Evolutionary conservation across 2,888 invertebrate species (phyloP).

Genomic region (Mythimna albipuncta): DNA sequence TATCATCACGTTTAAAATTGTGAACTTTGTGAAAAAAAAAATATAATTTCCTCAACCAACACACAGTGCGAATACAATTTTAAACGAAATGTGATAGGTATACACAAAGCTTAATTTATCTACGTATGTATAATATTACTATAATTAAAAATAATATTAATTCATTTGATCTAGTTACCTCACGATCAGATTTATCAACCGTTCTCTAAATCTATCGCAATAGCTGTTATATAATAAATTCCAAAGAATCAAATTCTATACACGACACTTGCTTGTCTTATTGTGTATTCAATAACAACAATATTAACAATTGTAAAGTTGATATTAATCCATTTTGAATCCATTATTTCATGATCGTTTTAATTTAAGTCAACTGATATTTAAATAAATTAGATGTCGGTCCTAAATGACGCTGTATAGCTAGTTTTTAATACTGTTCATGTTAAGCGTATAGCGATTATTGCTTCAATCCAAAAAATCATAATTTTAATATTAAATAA

Average conservation of each 20-base stretch:
- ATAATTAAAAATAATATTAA: constrained; percentile 71
- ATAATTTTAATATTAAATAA: background rate
- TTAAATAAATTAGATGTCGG: constrained; percentile 25
- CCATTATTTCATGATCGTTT: constrained; percentile 25
- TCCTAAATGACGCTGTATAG: constrained; percentile 24
- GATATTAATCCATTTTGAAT: constrained; percentile 34
- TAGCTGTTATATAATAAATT: constrained; percentile 51
- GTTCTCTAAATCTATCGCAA: constrained; percentile 55
- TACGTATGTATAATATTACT: constrained; percentile 77
- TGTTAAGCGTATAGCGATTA: constrained; percentile 6
- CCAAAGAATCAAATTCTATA: constrained; percentile 53
- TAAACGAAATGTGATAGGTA: constrained; percentile 60
- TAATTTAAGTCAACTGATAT: constrained; percentile 34
- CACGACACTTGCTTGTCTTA: constrained; percentile 53
- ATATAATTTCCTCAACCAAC: constrained; percentile 33
- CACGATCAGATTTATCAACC: constrained; percentile 64
- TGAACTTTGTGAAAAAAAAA: constrained; percentile 33
- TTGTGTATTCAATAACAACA: constrained; percentile 53
- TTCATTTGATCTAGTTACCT: constrained; percentile 86
- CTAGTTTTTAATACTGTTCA: constrained; percentile 25
- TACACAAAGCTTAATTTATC: constrained; percentile 66
- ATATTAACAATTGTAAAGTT: constrained; percentile 53
- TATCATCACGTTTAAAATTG: constrained; percentile 64
- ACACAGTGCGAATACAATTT: constrained; percentile 59
- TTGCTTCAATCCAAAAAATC: background rate